A percentile compares a stretch with the other conserved stretches of the same genome.
phyloP scores from a whole-genome alignment of 2,797 vertebrate species.

The Crax fasciolata region DNA sequence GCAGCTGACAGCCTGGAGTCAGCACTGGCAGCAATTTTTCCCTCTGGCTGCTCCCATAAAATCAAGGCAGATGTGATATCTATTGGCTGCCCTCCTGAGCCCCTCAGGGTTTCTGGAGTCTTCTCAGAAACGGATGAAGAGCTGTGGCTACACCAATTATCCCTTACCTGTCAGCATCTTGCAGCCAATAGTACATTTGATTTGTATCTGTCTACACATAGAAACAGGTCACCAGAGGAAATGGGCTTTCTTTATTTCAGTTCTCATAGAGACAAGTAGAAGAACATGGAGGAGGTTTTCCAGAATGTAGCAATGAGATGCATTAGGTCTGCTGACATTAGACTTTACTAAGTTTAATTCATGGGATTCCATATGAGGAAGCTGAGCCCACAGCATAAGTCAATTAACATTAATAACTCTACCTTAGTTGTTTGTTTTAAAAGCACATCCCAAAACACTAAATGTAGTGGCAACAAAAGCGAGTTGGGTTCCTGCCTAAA shows the following conservation, averaged over 20 bases:
- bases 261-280: background rate
- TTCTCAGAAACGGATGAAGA: background rate
- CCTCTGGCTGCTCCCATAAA: constrained; percentile 29
- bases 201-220: background rate
- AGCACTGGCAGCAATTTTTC: background rate
- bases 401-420: background rate
- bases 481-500: background rate
- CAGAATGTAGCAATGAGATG: background rate
- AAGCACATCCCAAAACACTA: background rate
- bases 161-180: background rate
- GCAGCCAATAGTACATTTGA: background rate
- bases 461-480: background rate
- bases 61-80: background rate
- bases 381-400: background rate
- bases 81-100: background rate
- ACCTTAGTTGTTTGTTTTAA: background rate
- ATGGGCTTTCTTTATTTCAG: background rate
- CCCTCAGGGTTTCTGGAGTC: background rate
- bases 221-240: background rate
- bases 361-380: background rate
- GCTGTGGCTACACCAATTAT: background rate
- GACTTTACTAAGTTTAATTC: background rate
- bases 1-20: constrained; percentile 34
- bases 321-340: background rate
- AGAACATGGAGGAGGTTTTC: background rate